These are phyloP conservation scores for Cossypha polioptera DNA, from an alignment of 2,797 vertebrate species.

Conservation along the genomic window DNA sequence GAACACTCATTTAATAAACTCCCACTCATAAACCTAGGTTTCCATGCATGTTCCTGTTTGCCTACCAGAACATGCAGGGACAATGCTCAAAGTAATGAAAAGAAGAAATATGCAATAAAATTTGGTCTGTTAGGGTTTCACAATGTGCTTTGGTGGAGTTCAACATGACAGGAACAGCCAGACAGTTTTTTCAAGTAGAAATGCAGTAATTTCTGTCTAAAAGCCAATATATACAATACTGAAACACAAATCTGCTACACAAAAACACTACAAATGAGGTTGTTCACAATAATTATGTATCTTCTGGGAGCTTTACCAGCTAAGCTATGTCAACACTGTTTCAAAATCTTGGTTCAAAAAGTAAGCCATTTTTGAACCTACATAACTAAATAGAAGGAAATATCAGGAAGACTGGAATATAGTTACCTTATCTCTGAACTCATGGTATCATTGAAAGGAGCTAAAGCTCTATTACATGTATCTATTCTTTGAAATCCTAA, in stretches of 20 bases:
- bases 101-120: not conserved
- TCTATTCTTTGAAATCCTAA: not conserved
- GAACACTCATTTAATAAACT: not conserved
- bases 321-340: not conserved
- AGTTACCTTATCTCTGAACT: not conserved
- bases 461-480: not conserved
- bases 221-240: not conserved
- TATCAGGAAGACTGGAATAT: not conserved
- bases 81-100: not conserved
- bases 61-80: not conserved
- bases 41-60: not conserved
- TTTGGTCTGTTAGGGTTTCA: not conserved
- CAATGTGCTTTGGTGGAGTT: not conserved
- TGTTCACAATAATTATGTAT: not conserved
- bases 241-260: not conserved
- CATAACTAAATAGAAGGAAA: not conserved
- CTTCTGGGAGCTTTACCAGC: not conserved
- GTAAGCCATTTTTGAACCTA: not conserved
- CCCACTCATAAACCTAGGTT: not conserved
- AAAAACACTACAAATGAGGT: not conserved
- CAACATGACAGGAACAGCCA: not conserved
- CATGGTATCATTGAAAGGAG: not conserved
- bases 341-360: not conserved
- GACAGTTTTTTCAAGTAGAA: slow-evolving; percentile 11
- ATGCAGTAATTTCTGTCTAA: not conserved